phyloP scores from a whole-genome alignment of 2,113 vertebrate species.

The Brachyhypopomus gauderio region DNA sequence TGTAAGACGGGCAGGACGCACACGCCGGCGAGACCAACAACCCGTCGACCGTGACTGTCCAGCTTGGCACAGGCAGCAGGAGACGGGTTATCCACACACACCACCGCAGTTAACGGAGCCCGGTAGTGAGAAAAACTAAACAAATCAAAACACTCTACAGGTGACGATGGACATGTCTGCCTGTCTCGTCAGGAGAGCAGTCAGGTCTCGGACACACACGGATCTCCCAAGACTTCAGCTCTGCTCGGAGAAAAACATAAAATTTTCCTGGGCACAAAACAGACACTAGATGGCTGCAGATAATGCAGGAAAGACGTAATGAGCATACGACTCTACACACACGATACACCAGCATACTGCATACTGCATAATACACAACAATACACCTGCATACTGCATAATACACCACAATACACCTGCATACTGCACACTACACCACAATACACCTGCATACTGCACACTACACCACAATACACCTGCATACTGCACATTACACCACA shows the following conservation, averaged over 20 bases:
- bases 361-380: neutral
- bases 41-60: too few relatives aligned
- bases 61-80: too few relatives aligned
- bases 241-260: conserved; percentile 47
- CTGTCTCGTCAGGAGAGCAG: neutral
- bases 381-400: neutral
- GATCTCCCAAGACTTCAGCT: neutral
- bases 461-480: too few relatives aligned
- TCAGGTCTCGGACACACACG: neutral
- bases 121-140: neutral
- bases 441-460: too few relatives aligned
- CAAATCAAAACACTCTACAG: neutral
- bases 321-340: neutral
- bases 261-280: conserved; percentile 74
- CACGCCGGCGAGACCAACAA: too few relatives aligned
- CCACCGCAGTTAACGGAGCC: too few relatives aligned
- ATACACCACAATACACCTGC: neutral
- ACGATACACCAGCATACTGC: neutral
- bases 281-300: conserved; percentile 84
- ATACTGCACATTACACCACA: too few relatives aligned
- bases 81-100: too few relatives aligned
- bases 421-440: neutral
- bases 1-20: too few relatives aligned
- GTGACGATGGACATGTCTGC: neutral
- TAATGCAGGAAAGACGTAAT: conserved; percentile 72